Conservation (phyloP, 2,888 invertebrate species). For the Carterocephalus palaemon region DNA sequence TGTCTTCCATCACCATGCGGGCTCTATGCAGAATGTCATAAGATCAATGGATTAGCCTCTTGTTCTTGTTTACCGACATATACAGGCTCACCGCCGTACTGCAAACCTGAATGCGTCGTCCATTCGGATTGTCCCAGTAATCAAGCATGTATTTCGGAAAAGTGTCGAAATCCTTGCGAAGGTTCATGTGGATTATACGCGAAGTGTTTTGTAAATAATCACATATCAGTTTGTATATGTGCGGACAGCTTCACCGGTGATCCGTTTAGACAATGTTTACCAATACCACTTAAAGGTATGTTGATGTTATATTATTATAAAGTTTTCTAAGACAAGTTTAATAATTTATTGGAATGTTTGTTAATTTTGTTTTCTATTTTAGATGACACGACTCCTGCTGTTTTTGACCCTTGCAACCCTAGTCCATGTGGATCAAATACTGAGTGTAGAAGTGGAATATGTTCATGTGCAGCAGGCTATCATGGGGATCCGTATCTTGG, state of each 20-base stretch:
- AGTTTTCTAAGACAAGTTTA: not conserved
- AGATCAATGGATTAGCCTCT: conserved; percentile 82
- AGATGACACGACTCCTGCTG: conserved; percentile 41
- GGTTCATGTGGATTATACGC: conserved; percentile 84
- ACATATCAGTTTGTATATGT: conserved; percentile 86
- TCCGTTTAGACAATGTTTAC: conserved; percentile 83
- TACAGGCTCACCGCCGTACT: conserved; percentile 81
- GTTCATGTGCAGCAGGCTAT: conserved; percentile 80
- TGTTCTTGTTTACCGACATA: conserved; percentile 84
- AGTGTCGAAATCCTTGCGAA: conserved; percentile 84
- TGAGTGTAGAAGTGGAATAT: conserved; percentile 76
- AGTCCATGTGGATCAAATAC: conserved; percentile 83
- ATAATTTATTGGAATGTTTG: not conserved
- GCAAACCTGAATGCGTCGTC: conserved; percentile 82
- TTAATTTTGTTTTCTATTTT: conserved; percentile 28
- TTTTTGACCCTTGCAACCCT: conserved; percentile 78
- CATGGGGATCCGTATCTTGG: conserved; percentile 83
- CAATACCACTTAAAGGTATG: conserved; percentile 71
- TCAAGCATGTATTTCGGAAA: conserved; percentile 82
- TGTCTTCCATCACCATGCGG: conserved; percentile 88
- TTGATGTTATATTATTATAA: conserved; percentile 5
- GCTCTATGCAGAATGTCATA: conserved; percentile 84
- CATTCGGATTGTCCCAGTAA: conserved; percentile 82
- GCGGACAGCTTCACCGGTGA: conserved; percentile 82
- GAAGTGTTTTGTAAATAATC: conserved; percentile 83